Base-by-base conservation (phyloP, 2,888 invertebrate species). In the Blomia tropicalis region DNA sequence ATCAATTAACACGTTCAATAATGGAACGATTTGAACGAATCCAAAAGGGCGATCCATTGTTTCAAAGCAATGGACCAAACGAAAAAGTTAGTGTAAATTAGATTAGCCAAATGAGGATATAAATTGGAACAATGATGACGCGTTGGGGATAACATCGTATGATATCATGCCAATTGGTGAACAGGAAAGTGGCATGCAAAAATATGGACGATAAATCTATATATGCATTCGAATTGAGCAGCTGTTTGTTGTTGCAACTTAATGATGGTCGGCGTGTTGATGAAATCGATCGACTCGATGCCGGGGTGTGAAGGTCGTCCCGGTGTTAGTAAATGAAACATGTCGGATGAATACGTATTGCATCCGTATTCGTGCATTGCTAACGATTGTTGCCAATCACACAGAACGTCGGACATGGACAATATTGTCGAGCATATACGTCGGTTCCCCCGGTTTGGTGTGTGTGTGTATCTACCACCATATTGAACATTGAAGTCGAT, bases 31-130 rank as follows among this genome's bases (percentile, higher is more conserved):
- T 36, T 7, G 36, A n/a, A n/a, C n/a, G n/a, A 7, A 36, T 36
- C 36, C 7, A 36, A 17, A 7, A 36, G 36, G 17, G 17, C 17
- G 7, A 14, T 14, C 27, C 51, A 14, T 47, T 47, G 51, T 47
- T 47, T 47, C 51, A 47, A n/a, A 19, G 23, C 51, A 47, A 7
- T 47, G 7, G n/a, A 47, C 51, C n/a, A n/a, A 47, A 11, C n/a
- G 51, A 47, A 19, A 47, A 14, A 14, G 22, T 36, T 36, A 47
- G 23, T 47, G 51, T n/a, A 47, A 47, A 47, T 47, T 47, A 47
- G 51, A 47, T 47, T 47, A 47, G 51, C 22, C 51, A 47, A 47
- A 47, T 47, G 51, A 47, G 41, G n/a, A n/a, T n/a, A n/a, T n/a
- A n/a, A n/a, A n/a, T n/a, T n/a, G n/a, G n/a, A n/a, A n/a, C n/a